Evolutionary conservation across 2,797 vertebrate genomes (phyloP), one percentile per base, ranked within the genome.

Genomic region (Cyclopterus lumpus): DNA sequence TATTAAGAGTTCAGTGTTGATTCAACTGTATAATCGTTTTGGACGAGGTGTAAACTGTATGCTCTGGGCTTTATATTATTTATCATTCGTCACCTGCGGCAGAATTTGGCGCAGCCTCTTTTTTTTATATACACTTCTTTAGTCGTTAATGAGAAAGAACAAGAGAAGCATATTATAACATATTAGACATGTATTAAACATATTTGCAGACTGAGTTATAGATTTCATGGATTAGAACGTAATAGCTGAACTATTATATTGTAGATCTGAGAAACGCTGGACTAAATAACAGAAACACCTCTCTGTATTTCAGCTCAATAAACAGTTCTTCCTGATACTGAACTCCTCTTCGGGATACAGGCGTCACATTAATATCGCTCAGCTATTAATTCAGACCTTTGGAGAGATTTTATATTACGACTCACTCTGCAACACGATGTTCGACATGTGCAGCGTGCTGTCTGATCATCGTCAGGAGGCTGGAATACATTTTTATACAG

Each of bases 401-500:
- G 49, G 12, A 49, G 30, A 24, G 18, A 51, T 32, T 63, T 55
- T 48, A 71, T 62, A 51, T 46, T 67, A 6, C 26, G 30, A 67
- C 51, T 36, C 4, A 1, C 55, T 66, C n/a, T 60, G 67, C 48
- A 57, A 57, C 66, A 57, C 44, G 55, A 36, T 2, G n/a, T 71
- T 30, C 58, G 75, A 24, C 36, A 64, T 48, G 46, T 67, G 60
- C 34, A 65, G 22, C 6, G 57, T 9, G 49, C 63, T 30, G 51
- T 38, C 30, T 49, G 66, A 54, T 18, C 10, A 18, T 6, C 51
- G 36, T 66, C 5, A 30, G 24, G 24, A 42, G 2, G 34, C 24
- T 18, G 12, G 14, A 48, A 69, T 12, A 73, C 34, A 75, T 68
- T 73, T 80, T 63, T 60, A 69, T 54, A 49, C 42, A 42, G 73